Base-by-base conservation (phyloP, 2,888 invertebrate species). In the Ophonus ardosiacus region DNA sequence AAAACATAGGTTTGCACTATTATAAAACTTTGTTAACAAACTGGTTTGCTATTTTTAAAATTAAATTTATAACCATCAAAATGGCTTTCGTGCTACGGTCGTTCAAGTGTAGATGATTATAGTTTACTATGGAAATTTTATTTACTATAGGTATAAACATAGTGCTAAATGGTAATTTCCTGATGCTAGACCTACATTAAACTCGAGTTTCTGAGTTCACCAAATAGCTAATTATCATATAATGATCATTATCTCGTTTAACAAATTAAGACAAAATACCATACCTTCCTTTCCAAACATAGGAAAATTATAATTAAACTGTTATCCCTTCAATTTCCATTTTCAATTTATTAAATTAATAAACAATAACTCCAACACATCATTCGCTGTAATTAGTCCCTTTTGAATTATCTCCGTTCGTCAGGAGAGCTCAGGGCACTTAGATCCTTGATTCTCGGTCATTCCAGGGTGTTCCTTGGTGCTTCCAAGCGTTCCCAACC, bases 271-370 rank as follows among this genome's bases (percentile, higher is more conserved):
- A 59, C 59, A 15, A 59, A 59, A 59, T 15, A 15, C 31, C 18
- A 6, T 59, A 17, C 59, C 18, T 8, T 13, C 43, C 43, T 13
- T 51, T 4, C 40, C 43, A 43, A 3, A 43, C 8, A 51, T 51
- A 51, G 6, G 10, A 51, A 51, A 51, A 10, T 51, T 51, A 13
- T 10, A 51, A 59, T 59, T 15, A 59, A 59, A 1, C 18, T 15
- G 17, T 17, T 17, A 59, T 59, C 59, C 59, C 7, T 15, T 15
- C 15, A 59, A 17, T 17, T 15, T 59, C n/a, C 59, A 13, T n/a
- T 59, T 59, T 59, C 59, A 59, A 59, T 59, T 59, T 59, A 17
- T 59, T 59, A 59, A n/a, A n/a, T 59, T 59, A 59, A 59, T 59
- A 59, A 59, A 59, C 59, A 59, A 59, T 59, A 59, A 59, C 15